Evolutionary conservation across 2,113 vertebrate genomes (phyloP).

Genomic region (Mesoclemmys tuberculata): DNA sequence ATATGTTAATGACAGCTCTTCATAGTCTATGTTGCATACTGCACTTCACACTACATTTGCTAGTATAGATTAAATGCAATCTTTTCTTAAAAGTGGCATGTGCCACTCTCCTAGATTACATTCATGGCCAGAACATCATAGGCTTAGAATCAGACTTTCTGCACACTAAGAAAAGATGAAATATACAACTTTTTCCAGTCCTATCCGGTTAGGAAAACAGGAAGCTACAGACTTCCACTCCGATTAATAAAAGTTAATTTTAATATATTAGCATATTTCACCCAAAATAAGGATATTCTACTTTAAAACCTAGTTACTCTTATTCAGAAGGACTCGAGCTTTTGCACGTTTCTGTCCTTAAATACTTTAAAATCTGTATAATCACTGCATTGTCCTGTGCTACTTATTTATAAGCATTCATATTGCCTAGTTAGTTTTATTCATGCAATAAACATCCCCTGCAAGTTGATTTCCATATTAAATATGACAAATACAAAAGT

Average conservation of each 20-base stretch:
- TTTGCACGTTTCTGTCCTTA: not conserved
- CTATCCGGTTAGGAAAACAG: not conserved
- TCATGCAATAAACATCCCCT: not conserved
- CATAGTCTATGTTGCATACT: too few relatives aligned
- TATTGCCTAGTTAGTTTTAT: not conserved
- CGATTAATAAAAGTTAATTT: not conserved
- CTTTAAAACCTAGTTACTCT: not conserved
- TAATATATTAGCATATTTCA: not conserved
- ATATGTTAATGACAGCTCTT: too few relatives aligned
- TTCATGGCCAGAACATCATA: not conserved
- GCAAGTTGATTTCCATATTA: not conserved
- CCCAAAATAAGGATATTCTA: not conserved
- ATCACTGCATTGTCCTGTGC: not conserved
- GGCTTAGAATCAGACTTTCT: not conserved
- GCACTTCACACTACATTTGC: too few relatives aligned
- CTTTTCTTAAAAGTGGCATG: not conserved
- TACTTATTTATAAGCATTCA: too few relatives aligned
- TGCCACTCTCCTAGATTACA: not conserved
- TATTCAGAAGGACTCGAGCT: not conserved
- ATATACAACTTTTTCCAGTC: not conserved
- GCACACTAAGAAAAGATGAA: not conserved
- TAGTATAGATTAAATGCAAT: not conserved
- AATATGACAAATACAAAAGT: not conserved
- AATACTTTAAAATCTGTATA: not conserved
- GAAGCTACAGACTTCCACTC: not conserved